These are phyloP conservation scores for Oreochromis grahami DNA, from an alignment of 2,797 vertebrate species.

Conservation along the genomic window DNA sequence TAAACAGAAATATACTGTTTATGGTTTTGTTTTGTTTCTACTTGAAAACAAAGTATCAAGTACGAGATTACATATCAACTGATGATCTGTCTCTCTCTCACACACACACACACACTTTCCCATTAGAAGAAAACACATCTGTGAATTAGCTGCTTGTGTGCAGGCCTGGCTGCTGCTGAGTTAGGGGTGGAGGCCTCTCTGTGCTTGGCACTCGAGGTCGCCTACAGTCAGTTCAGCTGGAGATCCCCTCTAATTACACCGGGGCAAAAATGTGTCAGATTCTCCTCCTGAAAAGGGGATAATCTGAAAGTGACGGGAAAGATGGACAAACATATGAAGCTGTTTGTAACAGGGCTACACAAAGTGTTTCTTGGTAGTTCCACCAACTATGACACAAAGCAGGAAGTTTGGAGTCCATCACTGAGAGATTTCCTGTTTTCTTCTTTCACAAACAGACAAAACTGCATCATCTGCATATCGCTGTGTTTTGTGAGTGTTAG, in stretches of 20 bases:
- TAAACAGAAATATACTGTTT: neutral
- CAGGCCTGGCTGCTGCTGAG: neutral
- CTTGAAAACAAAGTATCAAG: too few species aligned
- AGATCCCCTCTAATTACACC: neutral
- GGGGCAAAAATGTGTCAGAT: neutral
- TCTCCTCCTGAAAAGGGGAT: neutral
- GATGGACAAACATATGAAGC: neutral
- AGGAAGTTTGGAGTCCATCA: neutral
- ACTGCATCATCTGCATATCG: neutral
- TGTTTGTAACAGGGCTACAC: rapidly evolving
- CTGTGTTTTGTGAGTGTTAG: neutral
- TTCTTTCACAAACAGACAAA: neutral
- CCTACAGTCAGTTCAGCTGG: constrained; percentile 14
- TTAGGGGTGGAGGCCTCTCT: constrained; percentile 4
- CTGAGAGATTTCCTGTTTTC: neutral
- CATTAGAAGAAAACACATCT: constrained; percentile 3
- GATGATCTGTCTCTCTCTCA: too few species aligned
- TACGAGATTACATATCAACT: too few species aligned
- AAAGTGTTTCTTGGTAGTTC: neutral
- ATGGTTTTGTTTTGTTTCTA: neutral
- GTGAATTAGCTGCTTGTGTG: constrained; percentile 27
- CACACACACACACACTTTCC: neutral
- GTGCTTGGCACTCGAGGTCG: neutral
- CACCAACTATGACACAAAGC: neutral
- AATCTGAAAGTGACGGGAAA: neutral